Evolutionary conservation across 2,888 invertebrate genomes (phyloP), one percentile per base, ranked within the genome.

Genomic region (Meiosimyza decipiens): DNA sequence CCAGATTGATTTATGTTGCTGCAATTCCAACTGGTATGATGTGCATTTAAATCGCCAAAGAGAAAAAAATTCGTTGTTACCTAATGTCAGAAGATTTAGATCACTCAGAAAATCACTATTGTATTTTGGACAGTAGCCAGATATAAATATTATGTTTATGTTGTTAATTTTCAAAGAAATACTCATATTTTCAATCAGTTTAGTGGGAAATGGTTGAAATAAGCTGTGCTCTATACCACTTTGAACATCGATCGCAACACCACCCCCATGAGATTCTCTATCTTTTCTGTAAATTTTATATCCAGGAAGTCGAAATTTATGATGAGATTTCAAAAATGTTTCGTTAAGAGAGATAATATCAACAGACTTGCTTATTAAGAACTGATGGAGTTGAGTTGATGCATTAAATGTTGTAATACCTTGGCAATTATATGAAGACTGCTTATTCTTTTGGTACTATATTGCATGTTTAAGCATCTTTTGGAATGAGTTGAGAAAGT

Each of bases 1-100:
- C 63, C 40, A 5, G 40, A 28, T 6, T 13, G 28, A 63, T 63
- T 47, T 28, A 47, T 40, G 63, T 13, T 63, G 40, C 40, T 40
- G 40, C 63, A 63, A 16, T 63, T 63, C 63, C 63, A 63, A 40
- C 63, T 63, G 28, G 40, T 63, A 40, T 63, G 63, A 63, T 63
- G 63, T 40, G 63, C 63, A 40, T 63, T 63, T 1, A 63, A 15
- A 47, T 63, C 33, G 12, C 63, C 63, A 33, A 47, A 11, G 11
- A 63, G n/a, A 15, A 63, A 63, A 40, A 40, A 63, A 40, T 62
- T 22, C 63, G n/a, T 12, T 47, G 1, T 13, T 47, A 6, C 7
- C 47, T 28, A 4, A 63, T 7, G 63, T 63, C 6, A 63, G 63
- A 7, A 63, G 47, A 28, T 6, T n/a, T 12, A 22, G n/a, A 33